phyloP scores from a whole-genome alignment of 2,888 invertebrate species.

The Heliothis peltigera region DNA sequence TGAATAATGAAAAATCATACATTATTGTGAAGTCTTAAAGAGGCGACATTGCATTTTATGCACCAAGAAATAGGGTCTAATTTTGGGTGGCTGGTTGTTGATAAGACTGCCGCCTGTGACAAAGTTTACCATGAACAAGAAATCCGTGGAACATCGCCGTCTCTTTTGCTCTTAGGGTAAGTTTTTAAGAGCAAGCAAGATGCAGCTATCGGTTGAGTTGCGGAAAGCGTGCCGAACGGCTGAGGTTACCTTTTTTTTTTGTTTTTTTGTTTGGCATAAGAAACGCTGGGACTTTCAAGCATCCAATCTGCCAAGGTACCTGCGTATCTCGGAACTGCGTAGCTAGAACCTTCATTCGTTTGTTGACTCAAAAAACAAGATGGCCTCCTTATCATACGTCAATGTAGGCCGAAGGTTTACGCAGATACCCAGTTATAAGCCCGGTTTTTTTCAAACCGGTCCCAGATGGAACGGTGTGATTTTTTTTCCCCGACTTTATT shows the following conservation, averaged over 20 bases:
- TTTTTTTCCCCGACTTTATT: neutral
- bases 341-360: neutral
- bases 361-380: constrained; percentile 2
- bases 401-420: constrained; percentile 1
- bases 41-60: neutral
- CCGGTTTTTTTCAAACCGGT: neutral
- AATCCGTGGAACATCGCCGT: neutral
- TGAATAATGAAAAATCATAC: neutral
- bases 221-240: neutral
- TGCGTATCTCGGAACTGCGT: neutral
- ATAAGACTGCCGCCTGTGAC: neutral
- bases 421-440: neutral
- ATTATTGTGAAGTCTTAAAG: neutral
- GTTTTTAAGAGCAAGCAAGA: neutral
- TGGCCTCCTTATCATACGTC: neutral
- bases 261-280: neutral
- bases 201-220: neutral
- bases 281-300: constrained; percentile 1
- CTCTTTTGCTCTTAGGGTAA: neutral
- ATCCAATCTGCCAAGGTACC: neutral
- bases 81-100: neutral
- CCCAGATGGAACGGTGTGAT: neutral
- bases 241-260: neutral
- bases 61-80: neutral
- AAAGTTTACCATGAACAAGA: neutral